Base-by-base conservation (phyloP, 2,888 invertebrate genomes). In the Euplexia lucipara region DNA sequence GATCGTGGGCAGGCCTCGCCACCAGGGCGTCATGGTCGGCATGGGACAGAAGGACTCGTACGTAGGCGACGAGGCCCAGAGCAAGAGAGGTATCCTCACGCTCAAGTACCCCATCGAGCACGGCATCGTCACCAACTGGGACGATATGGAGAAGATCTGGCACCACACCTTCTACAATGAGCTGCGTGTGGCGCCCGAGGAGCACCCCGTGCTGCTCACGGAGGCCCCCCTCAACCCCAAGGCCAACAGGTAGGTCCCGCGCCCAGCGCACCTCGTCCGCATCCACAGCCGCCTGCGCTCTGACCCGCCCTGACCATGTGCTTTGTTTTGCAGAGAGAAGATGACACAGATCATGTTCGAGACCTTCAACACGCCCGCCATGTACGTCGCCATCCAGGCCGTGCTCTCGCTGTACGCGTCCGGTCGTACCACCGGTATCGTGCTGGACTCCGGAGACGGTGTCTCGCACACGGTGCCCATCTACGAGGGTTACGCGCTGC, bases 101-200 rank as follows among this genome's bases (percentile, higher is more conserved):
- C 96, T 99, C 91, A 99, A 99, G 93, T 99, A 99, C 96, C 99
- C 99, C 88, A 99, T 99, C 93, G 99, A 99, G 94, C 99, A 99
- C 96, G 99, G 99, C 87, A 99, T 99, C 95, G 98, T 99, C 90
- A 99, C 99, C 94, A 99, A 99, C 97, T 99, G 99, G 99, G 99
- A 99, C 89, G 99, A 99, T 89, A 99, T 99, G 99, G 99, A 99
- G 96, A 99, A 99, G 95, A 99, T 99, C 96, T 99, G 99, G 99
- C 99, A 99, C 95, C 99, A 99, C 96, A 99, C 99, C 89, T 99
- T 99, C 97, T 99, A 99, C 97, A 99, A 99, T 92, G 98, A 99
- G 95, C 96, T 99, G 90, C 97, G 99, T 95, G 99, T 99, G 59
- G 99, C 99, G 61, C 99, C 99, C 73, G 98, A 98, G 92, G 98